Base-by-base conservation (phyloP, 2,888 invertebrate species). In the Stenoptilia bipunctidactyla region DNA sequence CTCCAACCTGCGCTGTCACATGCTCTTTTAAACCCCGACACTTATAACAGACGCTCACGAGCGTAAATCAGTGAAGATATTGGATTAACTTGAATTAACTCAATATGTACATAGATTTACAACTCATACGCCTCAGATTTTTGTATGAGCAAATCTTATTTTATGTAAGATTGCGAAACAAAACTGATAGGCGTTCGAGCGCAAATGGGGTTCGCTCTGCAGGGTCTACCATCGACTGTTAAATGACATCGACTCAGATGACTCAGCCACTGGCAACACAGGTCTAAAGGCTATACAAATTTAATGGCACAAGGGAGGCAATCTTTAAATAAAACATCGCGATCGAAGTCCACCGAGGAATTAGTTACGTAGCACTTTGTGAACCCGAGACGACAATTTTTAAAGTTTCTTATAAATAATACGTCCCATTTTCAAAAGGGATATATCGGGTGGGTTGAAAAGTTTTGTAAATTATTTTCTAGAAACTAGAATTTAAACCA, bases 1-100 rank as follows among this genome's bases (percentile, higher is more conserved):
- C 74, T 79, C 85, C 68, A 85, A 85, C 73, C 83, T 85, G 77
- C 83, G 85, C 69, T 85, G 85, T 58, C 85, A 85, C 74, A 85
- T 85, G 85, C 85, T 85, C 75, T 85, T 85, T 65, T 85, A 61
- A 75, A 66, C 53, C 58, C 53, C 49, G n/a, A 30, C 3, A 20
- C 20, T 20, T 20, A 5, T 20, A 20, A 20, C 20, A 20, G 8
- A 20, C 20, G 20, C 3, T 20, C 20, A 8, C 20, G 20, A 8
- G 20, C 4, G 20, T 8, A 20, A 8, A 20, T n/a, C 4, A 20
- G 4, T 20, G 20, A 20, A 20, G 8, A 20, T 20, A 20, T 20
- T 20, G 4, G 4, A 20, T 20, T 8, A 20, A 20, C 20, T 20
- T 20, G 8, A 8, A 20, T 8, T 20, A 8, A 20, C 8, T 3